phyloP scores from a whole-genome alignment of 2,113 vertebrate species.

The Leucoraja erinaceus region DNA sequence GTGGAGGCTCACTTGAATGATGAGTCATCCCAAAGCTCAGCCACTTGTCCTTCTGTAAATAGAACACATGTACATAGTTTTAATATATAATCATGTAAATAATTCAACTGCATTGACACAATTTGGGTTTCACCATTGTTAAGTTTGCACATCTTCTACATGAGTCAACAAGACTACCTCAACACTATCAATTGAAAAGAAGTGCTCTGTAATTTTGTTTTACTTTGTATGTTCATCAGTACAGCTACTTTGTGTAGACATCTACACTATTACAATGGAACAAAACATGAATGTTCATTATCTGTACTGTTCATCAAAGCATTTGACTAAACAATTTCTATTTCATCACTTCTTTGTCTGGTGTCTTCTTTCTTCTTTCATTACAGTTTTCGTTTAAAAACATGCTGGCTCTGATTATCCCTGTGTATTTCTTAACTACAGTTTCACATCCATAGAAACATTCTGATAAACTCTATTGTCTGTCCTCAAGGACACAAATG shows the following conservation, averaged over 20 bases:
- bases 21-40: constrained; percentile 20
- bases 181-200: constrained; percentile 25
- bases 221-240: not conserved
- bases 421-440: not conserved
- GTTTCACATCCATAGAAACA: not conserved
- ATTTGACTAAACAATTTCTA: constrained; percentile 38
- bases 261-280: not conserved
- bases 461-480: not conserved
- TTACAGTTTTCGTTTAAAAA: not conserved
- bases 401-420: not conserved
- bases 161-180: constrained; percentile 37
- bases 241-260: not conserved
- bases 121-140: constrained; percentile 20
- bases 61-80: constrained; percentile 31
- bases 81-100: constrained; percentile 31
- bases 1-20: constrained; percentile 23
- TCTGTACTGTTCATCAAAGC: constrained; percentile 14
- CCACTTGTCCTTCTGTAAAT: constrained; percentile 31
- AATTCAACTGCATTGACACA: constrained; percentile 20
- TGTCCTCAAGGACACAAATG: not conserved
- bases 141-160: constrained; percentile 37
- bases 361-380: constrained; percentile 24
- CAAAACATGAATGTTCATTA: constrained; percentile 19
- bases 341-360: constrained; percentile 29
- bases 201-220: constrained; percentile 25